Percentiles rank a stretch among this genome's conserved stretches.
These are phyloP conservation scores for Oscheius sp. DNA, from an alignment of 2,888 invertebrate species.

Conservation along the genomic window DNA sequence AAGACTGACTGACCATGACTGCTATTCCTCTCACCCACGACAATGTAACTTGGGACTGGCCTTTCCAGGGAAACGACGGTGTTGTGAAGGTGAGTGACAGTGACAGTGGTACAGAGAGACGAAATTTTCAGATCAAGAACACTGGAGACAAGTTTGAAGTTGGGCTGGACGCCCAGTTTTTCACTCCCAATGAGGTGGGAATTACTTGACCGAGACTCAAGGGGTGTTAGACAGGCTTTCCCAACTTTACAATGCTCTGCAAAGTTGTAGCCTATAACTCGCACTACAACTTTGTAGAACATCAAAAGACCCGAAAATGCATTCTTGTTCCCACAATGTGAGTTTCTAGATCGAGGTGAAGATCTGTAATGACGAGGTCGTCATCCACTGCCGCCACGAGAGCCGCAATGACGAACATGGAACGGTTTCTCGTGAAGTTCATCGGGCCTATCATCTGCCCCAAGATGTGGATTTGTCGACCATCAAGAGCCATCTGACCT, in stretches of 20 bases:
- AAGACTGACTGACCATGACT: constrained; percentile 42
- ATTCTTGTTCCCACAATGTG: too few relatives aligned
- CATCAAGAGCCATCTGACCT: constrained; percentile 67
- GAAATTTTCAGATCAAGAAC: constrained; percentile 53
- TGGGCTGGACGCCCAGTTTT: constrained; percentile 64
- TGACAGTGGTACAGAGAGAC: background rate
- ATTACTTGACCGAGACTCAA: constrained; percentile 41
- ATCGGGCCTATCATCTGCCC: constrained; percentile 67
- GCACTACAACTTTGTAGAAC: too few relatives aligned
- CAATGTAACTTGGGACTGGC: constrained; percentile 64
- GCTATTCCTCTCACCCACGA: constrained; percentile 56
- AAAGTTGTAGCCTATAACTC: too few relatives aligned
- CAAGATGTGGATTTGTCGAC: constrained; percentile 66
- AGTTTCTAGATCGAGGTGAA: constrained; percentile 62
- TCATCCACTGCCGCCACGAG: constrained; percentile 71
- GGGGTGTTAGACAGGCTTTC: constrained; percentile 38
- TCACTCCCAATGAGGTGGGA: constrained; percentile 54
- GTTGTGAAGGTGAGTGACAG: constrained; percentile 51
- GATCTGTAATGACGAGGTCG: constrained; percentile 66
- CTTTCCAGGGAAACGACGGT: constrained; percentile 62
- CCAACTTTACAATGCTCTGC: too few relatives aligned
- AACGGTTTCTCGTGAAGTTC: constrained; percentile 67
- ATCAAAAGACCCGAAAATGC: too few relatives aligned
- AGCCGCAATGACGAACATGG: constrained; percentile 64
- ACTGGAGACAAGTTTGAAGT: constrained; percentile 66